phyloP scores from a whole-genome alignment of 2,113 vertebrate genomes.

The Oriolus oriolus region DNA sequence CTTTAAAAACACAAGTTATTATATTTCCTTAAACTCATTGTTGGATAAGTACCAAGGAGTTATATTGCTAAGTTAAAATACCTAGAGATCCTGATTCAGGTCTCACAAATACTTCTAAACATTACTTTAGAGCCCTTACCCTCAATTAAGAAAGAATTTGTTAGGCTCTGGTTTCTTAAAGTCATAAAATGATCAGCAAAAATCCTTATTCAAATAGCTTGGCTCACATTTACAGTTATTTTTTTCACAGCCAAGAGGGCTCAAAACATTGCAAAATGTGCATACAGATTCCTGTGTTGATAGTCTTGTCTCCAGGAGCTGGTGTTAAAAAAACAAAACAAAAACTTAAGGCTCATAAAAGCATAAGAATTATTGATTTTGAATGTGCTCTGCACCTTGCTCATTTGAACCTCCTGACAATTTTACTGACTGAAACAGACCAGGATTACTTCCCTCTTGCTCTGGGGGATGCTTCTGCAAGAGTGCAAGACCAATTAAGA shows the following conservation, averaged over 20 bases:
- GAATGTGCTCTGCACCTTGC: not conserved
- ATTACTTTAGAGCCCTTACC: not conserved
- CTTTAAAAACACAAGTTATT: not conserved
- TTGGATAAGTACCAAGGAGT: not conserved
- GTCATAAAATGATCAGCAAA: not conserved
- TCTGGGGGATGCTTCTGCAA: not conserved
- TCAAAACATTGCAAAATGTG: not conserved
- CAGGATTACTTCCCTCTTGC: not conserved
- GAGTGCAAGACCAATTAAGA: not conserved
- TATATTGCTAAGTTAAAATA: not conserved
- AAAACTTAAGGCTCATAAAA: not conserved
- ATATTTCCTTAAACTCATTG: not conserved
- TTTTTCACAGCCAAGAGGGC: not conserved
- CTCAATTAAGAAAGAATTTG: not conserved
- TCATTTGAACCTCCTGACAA: not conserved
- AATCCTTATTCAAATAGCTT: not conserved
- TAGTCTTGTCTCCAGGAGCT: not conserved
- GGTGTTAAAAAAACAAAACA: not conserved
- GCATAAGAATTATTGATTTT: not conserved
- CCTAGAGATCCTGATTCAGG: not conserved
- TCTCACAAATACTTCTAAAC: not conserved
- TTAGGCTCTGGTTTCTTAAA: not conserved
- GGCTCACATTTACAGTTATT: not conserved
- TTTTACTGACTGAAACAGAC: not conserved
- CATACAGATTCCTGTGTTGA: not conserved